Conservation (phyloP, 2,888 invertebrate genomes). For the Calliopum simillimum region DNA sequence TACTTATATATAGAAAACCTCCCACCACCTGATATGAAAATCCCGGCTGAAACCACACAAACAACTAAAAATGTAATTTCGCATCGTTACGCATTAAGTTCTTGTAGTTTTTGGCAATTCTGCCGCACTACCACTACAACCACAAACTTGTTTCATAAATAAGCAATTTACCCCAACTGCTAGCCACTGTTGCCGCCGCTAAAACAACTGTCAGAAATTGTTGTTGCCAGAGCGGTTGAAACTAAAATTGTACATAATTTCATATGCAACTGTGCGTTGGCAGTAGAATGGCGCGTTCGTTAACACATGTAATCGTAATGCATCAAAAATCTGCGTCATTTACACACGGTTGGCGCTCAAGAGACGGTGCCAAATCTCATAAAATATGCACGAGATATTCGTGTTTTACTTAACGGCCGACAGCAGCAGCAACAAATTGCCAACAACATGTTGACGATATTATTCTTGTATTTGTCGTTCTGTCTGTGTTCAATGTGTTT, state of each 20-base stretch:
- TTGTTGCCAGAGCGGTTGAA: too few relatives aligned
- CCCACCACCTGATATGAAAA: background rate
- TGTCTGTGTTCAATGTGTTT: slow-evolving; percentile 52
- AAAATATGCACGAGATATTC: slow-evolving; percentile 41
- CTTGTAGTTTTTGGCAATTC: slow-evolving; percentile 11
- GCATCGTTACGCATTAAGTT: slow-evolving; percentile 42
- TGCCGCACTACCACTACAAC: too few relatives aligned
- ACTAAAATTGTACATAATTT: slow-evolving; percentile 21
- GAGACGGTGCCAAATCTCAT: slow-evolving; percentile 40
- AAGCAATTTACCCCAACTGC: slow-evolving; percentile 45
- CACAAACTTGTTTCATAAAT: slow-evolving; percentile 37
- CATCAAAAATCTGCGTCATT: slow-evolving; percentile 25
- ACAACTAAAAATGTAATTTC: slow-evolving; percentile 40
- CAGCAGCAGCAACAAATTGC: slow-evolving; percentile 58
- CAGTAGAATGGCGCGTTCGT: background rate
- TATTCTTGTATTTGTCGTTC: background rate
- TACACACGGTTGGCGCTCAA: slow-evolving; percentile 17
- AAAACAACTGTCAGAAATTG: background rate
- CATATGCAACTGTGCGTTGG: slow-evolving; percentile 3
- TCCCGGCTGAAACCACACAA: slow-evolving; percentile 22
- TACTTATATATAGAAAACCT: background rate
- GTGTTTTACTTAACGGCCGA: slow-evolving; percentile 44
- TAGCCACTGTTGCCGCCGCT: slow-evolving; percentile 6
- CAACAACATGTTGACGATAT: slow-evolving; percentile 14
- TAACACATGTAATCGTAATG: slow-evolving; percentile 16